These are phyloP conservation scores for Sphinx pinastri DNA, from an alignment of 2,888 invertebrate genomes.

Conservation along the genomic window DNA sequence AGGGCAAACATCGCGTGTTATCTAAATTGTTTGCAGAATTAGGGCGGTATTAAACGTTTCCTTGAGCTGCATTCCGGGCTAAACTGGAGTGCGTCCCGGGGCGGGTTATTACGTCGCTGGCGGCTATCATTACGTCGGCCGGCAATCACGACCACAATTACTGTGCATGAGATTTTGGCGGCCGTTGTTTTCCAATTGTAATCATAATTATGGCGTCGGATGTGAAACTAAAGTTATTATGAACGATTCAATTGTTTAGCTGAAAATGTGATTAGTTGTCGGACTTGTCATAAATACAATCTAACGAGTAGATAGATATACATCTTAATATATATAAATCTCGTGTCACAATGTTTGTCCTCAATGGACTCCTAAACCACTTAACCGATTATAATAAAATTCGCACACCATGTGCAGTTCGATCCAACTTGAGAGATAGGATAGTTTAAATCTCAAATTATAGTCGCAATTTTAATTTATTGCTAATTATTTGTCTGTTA, in stretches of 20 bases:
- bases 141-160: slow-evolving; percentile 12
- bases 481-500: no score
- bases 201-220: neutral
- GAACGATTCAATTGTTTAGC: neutral
- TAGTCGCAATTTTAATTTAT: no score
- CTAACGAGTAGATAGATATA: no score
- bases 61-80: neutral
- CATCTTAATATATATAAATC: no score
- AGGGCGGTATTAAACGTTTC: neutral
- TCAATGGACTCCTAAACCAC: no score
- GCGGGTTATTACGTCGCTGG: slow-evolving; percentile 6
- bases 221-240: neutral
- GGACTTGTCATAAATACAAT: no score
- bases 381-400: no score
- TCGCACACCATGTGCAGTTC: no score
- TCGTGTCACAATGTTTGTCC: no score
- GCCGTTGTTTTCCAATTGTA: neutral
- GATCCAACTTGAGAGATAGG: no score
- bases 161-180: neutral
- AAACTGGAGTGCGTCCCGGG: neutral
- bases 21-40: neutral
- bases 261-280: no score
- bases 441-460: no score
- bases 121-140: slow-evolving; percentile 15
- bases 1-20: neutral